Conservation (phyloP, 2,797 vertebrate species). For the Percopsis omiscomaycus region DNA sequence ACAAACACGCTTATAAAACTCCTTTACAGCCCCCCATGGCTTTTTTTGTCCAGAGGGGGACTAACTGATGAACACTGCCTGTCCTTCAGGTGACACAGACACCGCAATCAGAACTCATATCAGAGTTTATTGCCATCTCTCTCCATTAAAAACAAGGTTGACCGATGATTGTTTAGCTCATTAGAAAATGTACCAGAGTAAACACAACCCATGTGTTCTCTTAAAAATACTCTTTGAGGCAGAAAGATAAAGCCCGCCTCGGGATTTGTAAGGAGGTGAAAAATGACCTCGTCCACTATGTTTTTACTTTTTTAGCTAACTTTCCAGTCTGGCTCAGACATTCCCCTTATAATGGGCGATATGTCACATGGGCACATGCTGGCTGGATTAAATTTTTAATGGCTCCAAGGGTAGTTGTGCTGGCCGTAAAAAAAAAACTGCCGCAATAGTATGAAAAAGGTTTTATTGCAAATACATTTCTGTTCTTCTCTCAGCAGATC, state of each 20-base stretch:
- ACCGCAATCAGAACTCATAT: slow-evolving; percentile 53
- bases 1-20: slow-evolving; percentile 71
- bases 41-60: slow-evolving; percentile 69
- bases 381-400: slow-evolving; percentile 82
- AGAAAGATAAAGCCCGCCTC: slow-evolving; percentile 43
- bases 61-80: slow-evolving; percentile 68
- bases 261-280: slow-evolving; percentile 62
- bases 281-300: slow-evolving; percentile 56
- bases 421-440: slow-evolving; percentile 64
- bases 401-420: slow-evolving; percentile 72
- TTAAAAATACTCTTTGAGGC: slow-evolving; percentile 17
- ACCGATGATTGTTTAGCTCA: slow-evolving; percentile 57
- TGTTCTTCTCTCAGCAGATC: slow-evolving; percentile 56
- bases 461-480: slow-evolving; percentile 64
- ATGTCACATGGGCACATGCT: slow-evolving; percentile 70
- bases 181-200: slow-evolving; percentile 45
- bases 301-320: slow-evolving; percentile 54
- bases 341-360: slow-evolving; percentile 65
- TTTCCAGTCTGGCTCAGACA: slow-evolving; percentile 57
- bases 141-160: slow-evolving; percentile 39
- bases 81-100: slow-evolving; percentile 76
- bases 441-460: slow-evolving; percentile 58
- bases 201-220: slow-evolving; percentile 34
- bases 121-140: slow-evolving; percentile 55
- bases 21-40: slow-evolving; percentile 66